Evolutionary conservation across 2,113 vertebrate genomes (phyloP).

Genomic region (Sphaerodactylus townsendi): DNA sequence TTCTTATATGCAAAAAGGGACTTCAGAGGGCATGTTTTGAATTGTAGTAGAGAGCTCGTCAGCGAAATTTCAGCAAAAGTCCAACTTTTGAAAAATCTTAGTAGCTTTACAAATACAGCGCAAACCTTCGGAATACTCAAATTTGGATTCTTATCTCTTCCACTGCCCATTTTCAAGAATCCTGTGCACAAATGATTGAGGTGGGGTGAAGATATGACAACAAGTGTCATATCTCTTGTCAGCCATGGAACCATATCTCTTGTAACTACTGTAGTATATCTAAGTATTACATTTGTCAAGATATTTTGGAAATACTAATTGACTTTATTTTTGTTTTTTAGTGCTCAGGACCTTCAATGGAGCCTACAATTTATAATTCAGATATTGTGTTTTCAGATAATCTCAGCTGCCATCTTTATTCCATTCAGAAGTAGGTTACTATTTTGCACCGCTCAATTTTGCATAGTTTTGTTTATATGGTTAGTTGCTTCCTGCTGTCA

Average conservation of each 20-base stretch:
- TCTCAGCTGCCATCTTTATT: constrained; percentile 87
- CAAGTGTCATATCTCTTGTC: background rate
- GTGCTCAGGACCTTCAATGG: constrained; percentile 98
- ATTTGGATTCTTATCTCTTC: background rate
- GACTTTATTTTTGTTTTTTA: constrained; percentile 65
- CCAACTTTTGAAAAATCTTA: background rate
- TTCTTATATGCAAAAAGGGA: background rate
- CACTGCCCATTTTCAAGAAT: background rate
- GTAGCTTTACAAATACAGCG: background rate
- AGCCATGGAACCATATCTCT: background rate
- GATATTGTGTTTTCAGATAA: constrained; percentile 92
- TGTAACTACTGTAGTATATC: background rate
- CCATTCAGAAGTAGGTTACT: constrained; percentile 85
- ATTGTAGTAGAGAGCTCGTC: no score
- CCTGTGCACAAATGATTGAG: background rate
- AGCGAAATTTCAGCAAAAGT: no score
- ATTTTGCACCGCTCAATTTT: background rate
- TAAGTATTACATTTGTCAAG: constrained; percentile 9
- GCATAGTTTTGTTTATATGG: background rate
- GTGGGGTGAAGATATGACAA: background rate
- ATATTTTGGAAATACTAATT: constrained; percentile 34
- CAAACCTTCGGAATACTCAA: background rate
- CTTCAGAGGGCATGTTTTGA: background rate
- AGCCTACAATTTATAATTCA: constrained; percentile 91
- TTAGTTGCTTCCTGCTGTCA: background rate